Evolutionary conservation across 2,888 invertebrate genomes (phyloP).

Genomic region (Philhelius pedissequus): DNA sequence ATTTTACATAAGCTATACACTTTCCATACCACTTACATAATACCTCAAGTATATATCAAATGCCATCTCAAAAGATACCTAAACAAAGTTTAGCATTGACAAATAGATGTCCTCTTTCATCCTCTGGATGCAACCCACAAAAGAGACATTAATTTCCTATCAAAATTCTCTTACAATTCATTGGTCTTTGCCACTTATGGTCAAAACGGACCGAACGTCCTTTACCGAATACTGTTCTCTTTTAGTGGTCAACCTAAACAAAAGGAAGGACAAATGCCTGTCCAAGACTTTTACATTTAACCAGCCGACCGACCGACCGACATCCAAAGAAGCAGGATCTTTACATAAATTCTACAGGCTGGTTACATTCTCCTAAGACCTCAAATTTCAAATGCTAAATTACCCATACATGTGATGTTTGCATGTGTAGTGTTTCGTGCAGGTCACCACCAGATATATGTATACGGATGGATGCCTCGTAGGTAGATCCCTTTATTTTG

Average conservation of each 20-base stretch:
- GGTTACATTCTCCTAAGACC: conserved; percentile 17
- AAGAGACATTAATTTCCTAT: conserved; percentile 53
- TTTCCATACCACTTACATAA: not conserved
- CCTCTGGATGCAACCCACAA: not conserved
- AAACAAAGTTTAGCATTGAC: conserved; percentile 23
- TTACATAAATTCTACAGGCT: conserved; percentile 48
- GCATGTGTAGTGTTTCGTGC: not conserved
- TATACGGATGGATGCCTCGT: conserved; percentile 36
- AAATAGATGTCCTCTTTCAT: conserved; percentile 22
- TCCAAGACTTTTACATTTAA: conserved; percentile 41
- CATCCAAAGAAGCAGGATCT: conserved; percentile 27
- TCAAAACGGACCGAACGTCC: conserved; percentile 53
- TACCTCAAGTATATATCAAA: not conserved
- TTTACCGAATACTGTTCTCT: conserved; percentile 48
- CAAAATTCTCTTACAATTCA: conserved; percentile 58
- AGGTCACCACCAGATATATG: not conserved
- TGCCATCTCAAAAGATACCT: not conserved
- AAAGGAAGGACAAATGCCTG: conserved; percentile 13
- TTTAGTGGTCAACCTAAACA: conserved; percentile 29
- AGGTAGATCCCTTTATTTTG: conserved; percentile 39
- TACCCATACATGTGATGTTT: not conserved
- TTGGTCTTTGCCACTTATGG: conserved; percentile 58
- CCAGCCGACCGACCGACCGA: conserved; percentile 39
- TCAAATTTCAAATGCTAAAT: conserved; percentile 30
- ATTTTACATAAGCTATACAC: not conserved